These are phyloP conservation scores for Melopsittacus undulatus DNA, from an alignment of 2,797 vertebrate genomes.

Conservation along the genomic window DNA sequence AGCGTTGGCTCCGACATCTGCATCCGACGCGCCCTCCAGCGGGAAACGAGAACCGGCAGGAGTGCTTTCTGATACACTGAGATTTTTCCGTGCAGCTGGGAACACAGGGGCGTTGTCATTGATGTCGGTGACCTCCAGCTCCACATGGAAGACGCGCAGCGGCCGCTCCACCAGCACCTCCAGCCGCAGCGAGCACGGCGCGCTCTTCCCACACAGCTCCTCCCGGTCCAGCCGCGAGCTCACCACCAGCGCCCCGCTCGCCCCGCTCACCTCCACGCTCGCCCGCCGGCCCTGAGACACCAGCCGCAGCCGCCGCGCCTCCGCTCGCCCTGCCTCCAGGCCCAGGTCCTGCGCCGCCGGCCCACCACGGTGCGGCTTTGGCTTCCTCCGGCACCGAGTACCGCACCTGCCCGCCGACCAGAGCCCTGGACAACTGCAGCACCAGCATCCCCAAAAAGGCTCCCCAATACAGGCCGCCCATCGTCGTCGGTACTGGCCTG, in stretches of 20 bases:
- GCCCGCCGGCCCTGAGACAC: slow-evolving; percentile 6
- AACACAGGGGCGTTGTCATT: too few species aligned
- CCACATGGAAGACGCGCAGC: too few species aligned
- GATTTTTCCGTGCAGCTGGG: too few species aligned
- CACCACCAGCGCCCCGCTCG: slow-evolving; percentile 77
- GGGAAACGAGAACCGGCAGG: too few species aligned
- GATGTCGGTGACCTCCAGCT: too few species aligned
- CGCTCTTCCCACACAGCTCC: slow-evolving; percentile 51
- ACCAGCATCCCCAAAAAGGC: not conserved
- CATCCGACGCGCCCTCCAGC: too few species aligned
- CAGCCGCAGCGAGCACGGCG: not conserved
- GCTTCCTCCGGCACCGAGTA: slow-evolving; percentile 88
- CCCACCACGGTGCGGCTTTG: slow-evolving; percentile 85
- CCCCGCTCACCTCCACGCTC: slow-evolving; percentile 76
- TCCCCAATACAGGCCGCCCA: fast-evolving
- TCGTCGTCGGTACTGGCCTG: not conserved
- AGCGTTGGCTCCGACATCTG: too few species aligned
- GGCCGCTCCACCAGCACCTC: too few species aligned
- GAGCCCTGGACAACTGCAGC: not conserved
- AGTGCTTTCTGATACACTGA: too few species aligned
- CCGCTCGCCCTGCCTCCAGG: slow-evolving; percentile 84
- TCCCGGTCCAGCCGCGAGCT: slow-evolving; percentile 72
- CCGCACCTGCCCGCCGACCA: slow-evolving; percentile 77
- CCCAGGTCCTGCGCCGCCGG: slow-evolving; percentile 69
- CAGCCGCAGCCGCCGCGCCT: not conserved